phyloP scores from a whole-genome alignment of 2,888 invertebrate genomes.

The Tipula lateralis region DNA sequence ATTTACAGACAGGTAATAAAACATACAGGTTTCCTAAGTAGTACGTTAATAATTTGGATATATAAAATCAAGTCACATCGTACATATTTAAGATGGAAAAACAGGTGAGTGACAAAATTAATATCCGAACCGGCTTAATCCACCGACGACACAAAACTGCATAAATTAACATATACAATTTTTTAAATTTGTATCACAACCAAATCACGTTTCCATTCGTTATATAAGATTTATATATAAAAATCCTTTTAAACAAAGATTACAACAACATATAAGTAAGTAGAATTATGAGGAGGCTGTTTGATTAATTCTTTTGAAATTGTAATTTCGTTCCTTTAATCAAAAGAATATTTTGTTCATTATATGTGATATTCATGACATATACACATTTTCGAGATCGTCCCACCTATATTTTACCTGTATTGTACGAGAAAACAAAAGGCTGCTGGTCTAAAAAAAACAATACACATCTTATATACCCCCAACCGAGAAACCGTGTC shows the following conservation, averaged over 20 bases:
- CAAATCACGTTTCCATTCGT: neutral
- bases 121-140: too few relatives aligned
- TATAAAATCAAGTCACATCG: too few relatives aligned
- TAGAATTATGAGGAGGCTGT: neutral
- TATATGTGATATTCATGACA: neutral
- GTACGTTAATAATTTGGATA: too few relatives aligned
- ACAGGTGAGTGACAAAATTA: too few relatives aligned
- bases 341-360: neutral
- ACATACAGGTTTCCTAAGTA: too few relatives aligned
- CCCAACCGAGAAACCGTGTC: neutral
- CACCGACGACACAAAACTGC: too few relatives aligned
- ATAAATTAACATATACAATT: neutral
- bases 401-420: neutral
- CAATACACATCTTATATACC: neutral
- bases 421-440: neutral
- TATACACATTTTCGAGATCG: neutral
- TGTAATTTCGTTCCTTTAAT: neutral
- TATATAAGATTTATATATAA: neutral
- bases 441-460: neutral
- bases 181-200: neutral
- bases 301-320: constrained; percentile 15
- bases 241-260: neutral
- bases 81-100: too few relatives aligned
- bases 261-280: neutral
- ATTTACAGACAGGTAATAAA: too few relatives aligned